Conservation (phyloP, 2,888 invertebrate species). For the Athripsodes cinereus region DNA sequence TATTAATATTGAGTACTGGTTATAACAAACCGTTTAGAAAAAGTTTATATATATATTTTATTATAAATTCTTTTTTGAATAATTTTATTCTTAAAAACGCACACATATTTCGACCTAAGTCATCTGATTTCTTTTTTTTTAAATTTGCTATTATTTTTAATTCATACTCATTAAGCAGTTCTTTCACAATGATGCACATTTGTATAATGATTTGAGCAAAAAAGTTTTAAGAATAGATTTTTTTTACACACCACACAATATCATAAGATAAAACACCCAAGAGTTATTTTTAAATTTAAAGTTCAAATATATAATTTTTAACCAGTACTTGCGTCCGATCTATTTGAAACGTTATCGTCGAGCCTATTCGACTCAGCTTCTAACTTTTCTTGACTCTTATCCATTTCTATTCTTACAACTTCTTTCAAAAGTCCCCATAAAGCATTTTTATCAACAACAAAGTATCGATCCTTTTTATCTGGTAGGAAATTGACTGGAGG, state of each 20-base stretch:
- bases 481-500: conserved; percentile 36
- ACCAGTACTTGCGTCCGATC: not conserved
- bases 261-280: not conserved
- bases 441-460: conserved; percentile 54
- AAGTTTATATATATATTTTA: too few species aligned
- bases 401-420: conserved; percentile 37
- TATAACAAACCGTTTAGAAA: too few species aligned
- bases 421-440: conserved; percentile 59
- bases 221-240: not conserved
- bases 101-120: too few species aligned
- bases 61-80: too few species aligned
- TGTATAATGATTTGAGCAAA: not conserved
- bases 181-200: not conserved
- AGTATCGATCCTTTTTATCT: conserved; percentile 46
- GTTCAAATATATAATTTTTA: too few species aligned
- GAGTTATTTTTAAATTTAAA: not conserved
- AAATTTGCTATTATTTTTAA: too few species aligned
- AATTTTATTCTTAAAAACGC: too few species aligned
- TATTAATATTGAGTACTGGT: not conserved
- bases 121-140: too few species aligned
- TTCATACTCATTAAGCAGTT: too few species aligned
- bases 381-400: conserved; percentile 27
- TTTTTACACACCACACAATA: not conserved
- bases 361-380: conserved; percentile 20
- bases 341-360: conserved; percentile 2